Evolutionary conservation across 2,888 invertebrate species (phyloP).

Genomic region (Spilarctia lutea): DNA sequence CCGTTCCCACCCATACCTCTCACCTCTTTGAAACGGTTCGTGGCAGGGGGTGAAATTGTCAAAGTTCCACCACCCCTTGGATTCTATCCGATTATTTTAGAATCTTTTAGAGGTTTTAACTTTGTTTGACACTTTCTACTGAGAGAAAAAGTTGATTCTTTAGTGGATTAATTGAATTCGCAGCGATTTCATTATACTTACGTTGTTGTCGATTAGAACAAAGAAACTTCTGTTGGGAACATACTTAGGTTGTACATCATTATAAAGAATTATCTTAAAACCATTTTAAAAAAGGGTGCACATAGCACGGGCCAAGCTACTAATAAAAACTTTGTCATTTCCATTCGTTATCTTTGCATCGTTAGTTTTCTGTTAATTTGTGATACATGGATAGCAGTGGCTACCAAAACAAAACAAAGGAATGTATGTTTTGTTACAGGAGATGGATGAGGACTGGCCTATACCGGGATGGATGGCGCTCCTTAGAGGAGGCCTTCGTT

Average conservation of each 20-base stretch:
- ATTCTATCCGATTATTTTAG: conserved; percentile 75
- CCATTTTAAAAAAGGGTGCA: conserved; percentile 27
- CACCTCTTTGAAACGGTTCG: conserved; percentile 72
- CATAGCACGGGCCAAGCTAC: not conserved
- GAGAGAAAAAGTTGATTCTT: conserved; percentile 57
- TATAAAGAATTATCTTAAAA: conserved; percentile 38
- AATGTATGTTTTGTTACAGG: too few relatives aligned
- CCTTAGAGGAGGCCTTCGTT: too few relatives aligned
- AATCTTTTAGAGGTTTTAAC: conserved; percentile 71
- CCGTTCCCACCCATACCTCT: conserved; percentile 52
- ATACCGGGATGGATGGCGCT: too few relatives aligned
- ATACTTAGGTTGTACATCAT: conserved; percentile 42
- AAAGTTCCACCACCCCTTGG: conserved; percentile 72
- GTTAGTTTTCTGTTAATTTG: not conserved
- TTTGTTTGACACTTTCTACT: conserved; percentile 66
- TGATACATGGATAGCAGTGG: not conserved
- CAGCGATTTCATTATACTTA: conserved; percentile 49
- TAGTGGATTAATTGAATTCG: conserved; percentile 55
- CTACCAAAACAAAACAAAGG: not conserved
- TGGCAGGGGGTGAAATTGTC: conserved; percentile 72
- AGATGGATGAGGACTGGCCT: too few relatives aligned
- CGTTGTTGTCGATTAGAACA: conserved; percentile 42
- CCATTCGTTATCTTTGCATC: not conserved
- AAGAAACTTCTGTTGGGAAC: conserved; percentile 39
- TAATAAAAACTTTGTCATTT: not conserved